Conservation (phyloP, 1,140 invertebrate genomes). For the Andricus grossulariae region DNA sequence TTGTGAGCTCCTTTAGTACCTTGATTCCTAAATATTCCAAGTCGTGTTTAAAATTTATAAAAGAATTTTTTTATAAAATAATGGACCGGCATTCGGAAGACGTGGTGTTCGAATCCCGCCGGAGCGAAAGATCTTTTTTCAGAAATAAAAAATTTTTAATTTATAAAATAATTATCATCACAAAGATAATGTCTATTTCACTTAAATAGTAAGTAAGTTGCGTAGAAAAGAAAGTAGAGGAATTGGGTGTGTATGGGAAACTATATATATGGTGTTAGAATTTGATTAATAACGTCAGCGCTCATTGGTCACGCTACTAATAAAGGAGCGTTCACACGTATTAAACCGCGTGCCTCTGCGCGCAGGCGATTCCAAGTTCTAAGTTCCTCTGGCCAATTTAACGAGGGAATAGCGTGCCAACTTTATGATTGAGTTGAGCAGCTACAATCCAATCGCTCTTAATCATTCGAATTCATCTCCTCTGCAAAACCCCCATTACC, state of each 20-base stretch:
- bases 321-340: constrained; percentile 74
- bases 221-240: constrained; percentile 19
- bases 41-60: too few relatives aligned
- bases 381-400: constrained; percentile 62
- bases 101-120: too few relatives aligned
- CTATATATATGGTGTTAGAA: constrained; percentile 61
- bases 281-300: constrained; percentile 73
- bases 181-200: neutral
- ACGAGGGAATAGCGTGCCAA: constrained; percentile 73
- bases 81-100: too few relatives aligned
- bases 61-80: too few relatives aligned
- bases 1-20: too few relatives aligned
- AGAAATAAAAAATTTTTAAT: too few relatives aligned
- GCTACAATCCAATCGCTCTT: constrained; percentile 73
- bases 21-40: too few relatives aligned
- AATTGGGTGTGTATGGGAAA: constrained; percentile 35
- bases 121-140: too few relatives aligned
- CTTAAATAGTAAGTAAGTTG: neutral
- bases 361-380: constrained; percentile 44
- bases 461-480: constrained; percentile 73
- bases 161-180: neutral
- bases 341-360: constrained; percentile 68
- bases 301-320: constrained; percentile 75
- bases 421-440: constrained; percentile 70
- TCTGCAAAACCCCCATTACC: constrained; percentile 48